These are phyloP conservation scores for Harpagoxenus sublaevis DNA, from an alignment of 2,888 invertebrate genomes.

Conservation along the genomic window DNA sequence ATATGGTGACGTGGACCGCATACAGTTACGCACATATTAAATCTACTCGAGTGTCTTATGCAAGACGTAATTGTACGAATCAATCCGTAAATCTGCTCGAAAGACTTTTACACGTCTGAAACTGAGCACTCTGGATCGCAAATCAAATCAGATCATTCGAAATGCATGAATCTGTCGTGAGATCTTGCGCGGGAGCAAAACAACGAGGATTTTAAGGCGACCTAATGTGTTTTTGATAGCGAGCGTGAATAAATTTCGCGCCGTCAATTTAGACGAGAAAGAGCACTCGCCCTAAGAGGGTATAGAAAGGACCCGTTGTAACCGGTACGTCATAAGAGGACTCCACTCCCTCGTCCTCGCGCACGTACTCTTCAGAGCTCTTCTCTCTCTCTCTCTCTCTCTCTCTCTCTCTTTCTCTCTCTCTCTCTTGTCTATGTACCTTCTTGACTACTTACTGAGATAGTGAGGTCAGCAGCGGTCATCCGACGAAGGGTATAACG, in stretches of 20 bases:
- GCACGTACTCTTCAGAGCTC: conserved; percentile 19
- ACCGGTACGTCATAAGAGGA: conserved; percentile 62
- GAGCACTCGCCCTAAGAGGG: conserved; percentile 57
- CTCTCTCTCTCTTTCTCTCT: conserved; percentile 44
- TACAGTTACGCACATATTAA: conserved; percentile 42
- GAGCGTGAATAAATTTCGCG: conserved; percentile 24
- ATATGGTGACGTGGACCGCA: conserved; percentile 12
- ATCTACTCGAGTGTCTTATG: background rate
- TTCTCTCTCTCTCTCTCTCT: conserved; percentile 49
- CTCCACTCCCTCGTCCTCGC: conserved; percentile 59
- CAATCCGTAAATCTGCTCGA: background rate
- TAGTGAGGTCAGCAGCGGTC: conserved; percentile 81
- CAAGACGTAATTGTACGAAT: background rate
- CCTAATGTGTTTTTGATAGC: conserved; percentile 33
- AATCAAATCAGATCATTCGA: background rate
- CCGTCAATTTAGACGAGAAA: conserved; percentile 44
- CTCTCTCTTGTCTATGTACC: conserved; percentile 52
- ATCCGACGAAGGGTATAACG: conserved; percentile 78
- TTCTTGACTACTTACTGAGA: conserved; percentile 69
- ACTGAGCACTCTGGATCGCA: background rate
- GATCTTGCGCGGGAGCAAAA: background rate
- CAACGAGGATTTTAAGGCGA: background rate
- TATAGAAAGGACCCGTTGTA: conserved; percentile 66
- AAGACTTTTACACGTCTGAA: background rate
- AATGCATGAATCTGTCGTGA: background rate